Percentiles rank a stretch among this genome's conserved stretches.
These are phyloP conservation scores for Tenthredo notha DNA, from an alignment of 2,888 invertebrate genomes.

Conservation along the genomic window DNA sequence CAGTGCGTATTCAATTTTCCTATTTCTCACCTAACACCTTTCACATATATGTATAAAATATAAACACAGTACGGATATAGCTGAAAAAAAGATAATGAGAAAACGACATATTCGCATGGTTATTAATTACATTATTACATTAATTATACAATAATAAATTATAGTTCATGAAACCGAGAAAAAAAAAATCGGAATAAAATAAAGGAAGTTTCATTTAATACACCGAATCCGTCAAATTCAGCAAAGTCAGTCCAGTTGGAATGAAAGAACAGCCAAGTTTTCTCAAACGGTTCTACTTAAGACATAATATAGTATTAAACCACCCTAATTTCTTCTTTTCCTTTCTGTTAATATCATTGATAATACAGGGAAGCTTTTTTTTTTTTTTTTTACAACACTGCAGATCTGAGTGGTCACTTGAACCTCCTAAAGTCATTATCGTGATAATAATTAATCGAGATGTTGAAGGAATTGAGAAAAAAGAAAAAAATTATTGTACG, in stretches of 20 bases:
- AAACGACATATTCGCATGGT: neutral
- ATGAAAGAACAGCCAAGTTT: neutral
- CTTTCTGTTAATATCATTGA: neutral
- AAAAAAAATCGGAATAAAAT: neutral
- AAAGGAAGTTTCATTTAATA: neutral
- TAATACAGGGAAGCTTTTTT: neutral
- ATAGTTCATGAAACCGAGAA: neutral
- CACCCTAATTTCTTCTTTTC: neutral
- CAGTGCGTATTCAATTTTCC: constrained; percentile 51
- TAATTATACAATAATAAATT: constrained; percentile 7
- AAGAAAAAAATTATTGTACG: neutral
- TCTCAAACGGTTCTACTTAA: neutral
- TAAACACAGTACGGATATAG: constrained; percentile 28
- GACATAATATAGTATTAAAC: neutral
- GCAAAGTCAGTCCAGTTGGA: neutral
- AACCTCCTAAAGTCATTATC: neutral
- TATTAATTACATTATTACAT: neutral
- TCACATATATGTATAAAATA: neutral
- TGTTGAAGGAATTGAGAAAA: neutral
- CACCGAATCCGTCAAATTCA: neutral
- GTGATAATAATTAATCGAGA: neutral
- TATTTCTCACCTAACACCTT: neutral
- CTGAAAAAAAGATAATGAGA: neutral
- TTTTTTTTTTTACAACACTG: no score
- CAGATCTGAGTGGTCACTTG: neutral